phyloP scores from a whole-genome alignment of 2,113 vertebrate species.

The Gnathonemus echidnorhynchus region DNA sequence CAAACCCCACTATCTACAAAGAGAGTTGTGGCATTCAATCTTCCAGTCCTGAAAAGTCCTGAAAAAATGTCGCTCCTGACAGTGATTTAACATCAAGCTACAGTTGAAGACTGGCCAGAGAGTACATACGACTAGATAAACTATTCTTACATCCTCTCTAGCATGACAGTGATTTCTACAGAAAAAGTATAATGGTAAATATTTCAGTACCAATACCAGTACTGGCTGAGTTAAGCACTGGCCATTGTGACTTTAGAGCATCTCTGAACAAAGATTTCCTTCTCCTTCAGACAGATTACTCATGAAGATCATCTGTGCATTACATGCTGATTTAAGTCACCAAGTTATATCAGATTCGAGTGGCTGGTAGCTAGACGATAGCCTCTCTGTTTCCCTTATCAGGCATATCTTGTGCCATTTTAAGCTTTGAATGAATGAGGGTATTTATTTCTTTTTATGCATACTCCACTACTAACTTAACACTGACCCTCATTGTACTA shows the following conservation, averaged over 20 bases:
- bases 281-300: conserved; percentile 20
- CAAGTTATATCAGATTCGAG: conserved; percentile 6
- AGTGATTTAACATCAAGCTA: neutral
- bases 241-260: conserved; percentile 19
- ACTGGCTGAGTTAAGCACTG: conserved; percentile 8
- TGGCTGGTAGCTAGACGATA: conserved; percentile 13
- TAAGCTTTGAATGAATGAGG: conserved; percentile 21
- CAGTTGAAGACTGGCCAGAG: neutral
- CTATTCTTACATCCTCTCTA: conserved; percentile 16
- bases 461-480: conserved; percentile 24
- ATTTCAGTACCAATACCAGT: neutral
- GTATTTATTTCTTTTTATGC: conserved; percentile 36
- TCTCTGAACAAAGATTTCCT: conserved; percentile 26
- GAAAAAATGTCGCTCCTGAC: neutral
- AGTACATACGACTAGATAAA: neutral
- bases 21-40: neutral
- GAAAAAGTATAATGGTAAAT: neutral
- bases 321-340: neutral
- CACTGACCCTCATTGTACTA: conserved; percentile 37
- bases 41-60: neutral
- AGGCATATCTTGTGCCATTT: conserved; percentile 29
- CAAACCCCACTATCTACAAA: neutral
- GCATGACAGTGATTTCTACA: conserved; percentile 7
- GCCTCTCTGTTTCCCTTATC: conserved; percentile 23
- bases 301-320: conserved; percentile 23